Percentiles rank a stretch among this genome's conserved stretches.
phyloP scores from a whole-genome alignment of 2,888 invertebrate species.

The Apantesis nais region DNA sequence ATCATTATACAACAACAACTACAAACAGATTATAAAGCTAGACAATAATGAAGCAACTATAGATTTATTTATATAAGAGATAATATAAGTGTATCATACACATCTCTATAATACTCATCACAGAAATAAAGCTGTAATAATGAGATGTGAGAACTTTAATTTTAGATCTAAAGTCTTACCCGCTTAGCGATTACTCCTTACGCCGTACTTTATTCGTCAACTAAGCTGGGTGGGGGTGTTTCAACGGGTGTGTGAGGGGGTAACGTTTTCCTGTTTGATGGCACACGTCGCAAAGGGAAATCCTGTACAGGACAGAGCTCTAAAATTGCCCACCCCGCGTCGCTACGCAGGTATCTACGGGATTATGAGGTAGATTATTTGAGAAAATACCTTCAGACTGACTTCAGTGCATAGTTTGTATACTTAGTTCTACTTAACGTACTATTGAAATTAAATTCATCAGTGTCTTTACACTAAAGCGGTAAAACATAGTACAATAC shows the following conservation, averaged over 20 bases:
- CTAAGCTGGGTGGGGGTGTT: conserved; percentile 73
- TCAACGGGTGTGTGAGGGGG: conserved; percentile 62
- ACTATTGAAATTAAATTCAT: not conserved
- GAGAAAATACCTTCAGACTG: conserved; percentile 15
- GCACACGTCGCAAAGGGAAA: conserved; percentile 84
- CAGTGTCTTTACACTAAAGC: too few relatives aligned
- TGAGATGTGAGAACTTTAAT: not conserved
- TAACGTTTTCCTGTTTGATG: conserved; percentile 83
- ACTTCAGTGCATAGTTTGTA: conserved; percentile 15
- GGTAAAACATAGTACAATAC: too few relatives aligned
- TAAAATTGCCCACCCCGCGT: conserved; percentile 80
- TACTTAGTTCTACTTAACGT: not conserved
- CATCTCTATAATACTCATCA: not conserved
- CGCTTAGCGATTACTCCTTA: conserved; percentile 42
- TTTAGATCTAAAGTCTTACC: not conserved
- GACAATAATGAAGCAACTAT: too few relatives aligned
- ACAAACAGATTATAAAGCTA: too few relatives aligned
- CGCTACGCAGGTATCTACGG: conserved; percentile 60
- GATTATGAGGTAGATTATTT: conserved; percentile 32
- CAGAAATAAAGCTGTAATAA: not conserved
- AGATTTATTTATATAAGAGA: not conserved
- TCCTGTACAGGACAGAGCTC: conserved; percentile 84
- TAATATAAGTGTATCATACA: not conserved
- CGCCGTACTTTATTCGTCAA: conserved; percentile 68
- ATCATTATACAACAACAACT: too few relatives aligned